Evolutionary conservation across 1,140 invertebrate genomes (phyloP).

Genomic region (Drusus annulatus): DNA sequence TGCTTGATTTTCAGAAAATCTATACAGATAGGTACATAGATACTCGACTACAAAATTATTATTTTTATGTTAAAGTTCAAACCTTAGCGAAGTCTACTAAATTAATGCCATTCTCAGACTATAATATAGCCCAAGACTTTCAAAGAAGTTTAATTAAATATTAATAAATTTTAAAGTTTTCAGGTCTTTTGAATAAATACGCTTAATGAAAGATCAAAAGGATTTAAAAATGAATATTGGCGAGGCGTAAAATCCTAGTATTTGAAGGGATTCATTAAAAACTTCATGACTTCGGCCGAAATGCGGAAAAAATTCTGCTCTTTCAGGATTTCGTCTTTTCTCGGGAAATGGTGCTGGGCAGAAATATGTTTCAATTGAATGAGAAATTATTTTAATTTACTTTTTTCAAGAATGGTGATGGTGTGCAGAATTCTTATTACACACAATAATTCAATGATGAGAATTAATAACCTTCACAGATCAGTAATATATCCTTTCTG

Average conservation of each 20-base stretch:
- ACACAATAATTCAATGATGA: no score
- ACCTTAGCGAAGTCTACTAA: not conserved
- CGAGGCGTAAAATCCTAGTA: constrained; percentile 40
- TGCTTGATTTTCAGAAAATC: no score
- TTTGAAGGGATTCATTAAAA: constrained; percentile 43
- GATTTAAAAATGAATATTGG: constrained; percentile 43
- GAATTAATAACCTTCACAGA: no score
- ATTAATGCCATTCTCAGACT: constrained; percentile 1
- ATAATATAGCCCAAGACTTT: constrained; percentile 24
- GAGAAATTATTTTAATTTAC: not conserved
- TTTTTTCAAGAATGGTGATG: not conserved
- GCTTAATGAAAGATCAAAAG: constrained; percentile 41
- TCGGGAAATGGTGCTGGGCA: not conserved
- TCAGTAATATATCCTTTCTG: no score
- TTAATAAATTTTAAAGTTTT: constrained; percentile 38
- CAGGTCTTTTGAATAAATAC: constrained; percentile 40
- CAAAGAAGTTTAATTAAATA: constrained; percentile 41
- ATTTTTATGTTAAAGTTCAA: no score
- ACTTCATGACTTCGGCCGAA: constrained; percentile 20
- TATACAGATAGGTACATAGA: no score
- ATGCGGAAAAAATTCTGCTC: constrained; percentile 6
- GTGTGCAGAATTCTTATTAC: no score
- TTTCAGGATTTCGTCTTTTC: not conserved
- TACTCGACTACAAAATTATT: no score
- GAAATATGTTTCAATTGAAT: constrained; percentile 17